Conservation (phyloP, 2,888 invertebrate species). For the Yponomeuta malinellus region DNA sequence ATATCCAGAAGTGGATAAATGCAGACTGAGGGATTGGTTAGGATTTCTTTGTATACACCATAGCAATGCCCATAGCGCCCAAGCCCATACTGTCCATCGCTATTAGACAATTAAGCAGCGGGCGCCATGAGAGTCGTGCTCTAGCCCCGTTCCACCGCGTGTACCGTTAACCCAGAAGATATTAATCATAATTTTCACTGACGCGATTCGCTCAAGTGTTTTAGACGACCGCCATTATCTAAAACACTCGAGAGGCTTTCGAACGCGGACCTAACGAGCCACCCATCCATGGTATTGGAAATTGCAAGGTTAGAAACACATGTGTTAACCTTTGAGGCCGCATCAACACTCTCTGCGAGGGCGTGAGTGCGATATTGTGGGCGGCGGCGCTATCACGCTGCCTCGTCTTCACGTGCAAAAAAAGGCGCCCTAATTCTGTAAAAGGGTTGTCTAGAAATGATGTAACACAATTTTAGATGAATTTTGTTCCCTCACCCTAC, state of each 20-base stretch:
- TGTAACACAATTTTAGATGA: no score
- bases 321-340: slow-evolving; percentile 1
- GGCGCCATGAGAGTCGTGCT: slow-evolving; percentile 8
- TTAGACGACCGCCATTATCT: slow-evolving; percentile 64
- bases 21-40: background rate
- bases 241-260: slow-evolving; percentile 38
- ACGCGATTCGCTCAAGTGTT: slow-evolving; percentile 63
- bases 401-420: no score
- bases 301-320: slow-evolving; percentile 12
- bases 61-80: background rate
- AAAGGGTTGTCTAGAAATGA: no score
- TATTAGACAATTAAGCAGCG: background rate
- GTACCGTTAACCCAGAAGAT: slow-evolving; percentile 34
- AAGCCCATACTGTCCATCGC: background rate
- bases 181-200: slow-evolving; percentile 70
- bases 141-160: slow-evolving; percentile 7
- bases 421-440: no score
- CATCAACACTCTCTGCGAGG: no score
- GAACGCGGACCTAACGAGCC: slow-evolving; percentile 18
- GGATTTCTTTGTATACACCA: background rate
- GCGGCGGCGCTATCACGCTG: no score
- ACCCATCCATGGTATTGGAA: slow-evolving; percentile 2
- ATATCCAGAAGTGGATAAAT: no score
- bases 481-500: no score
- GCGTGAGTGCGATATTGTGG: no score